phyloP scores from a whole-genome alignment of 2,888 invertebrate species.

The Drosophila prostipennis region DNA sequence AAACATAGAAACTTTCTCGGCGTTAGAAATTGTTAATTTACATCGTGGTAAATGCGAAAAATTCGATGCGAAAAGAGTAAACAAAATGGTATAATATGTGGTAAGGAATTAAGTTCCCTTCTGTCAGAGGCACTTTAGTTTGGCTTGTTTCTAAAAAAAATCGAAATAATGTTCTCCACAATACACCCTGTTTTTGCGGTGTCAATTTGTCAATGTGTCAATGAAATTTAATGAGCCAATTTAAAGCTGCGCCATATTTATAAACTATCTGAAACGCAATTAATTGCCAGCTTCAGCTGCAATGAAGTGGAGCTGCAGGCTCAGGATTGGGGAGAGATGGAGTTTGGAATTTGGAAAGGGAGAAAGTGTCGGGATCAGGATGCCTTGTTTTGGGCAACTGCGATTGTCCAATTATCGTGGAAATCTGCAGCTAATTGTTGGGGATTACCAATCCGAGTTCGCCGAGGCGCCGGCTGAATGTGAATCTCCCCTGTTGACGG shows the following conservation, averaged over 20 bases:
- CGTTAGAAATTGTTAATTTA: no score
- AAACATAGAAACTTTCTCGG: no score
- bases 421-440: constrained; percentile 43
- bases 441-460: constrained; percentile 29
- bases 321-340: background rate
- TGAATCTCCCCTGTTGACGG: background rate
- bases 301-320: constrained; percentile 5
- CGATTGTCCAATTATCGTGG: constrained; percentile 42
- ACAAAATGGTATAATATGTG: no score
- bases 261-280: constrained; percentile 72
- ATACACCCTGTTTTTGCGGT: constrained; percentile 35
- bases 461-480: constrained; percentile 1
- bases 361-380: background rate
- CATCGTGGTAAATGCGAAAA: no score
- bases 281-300: constrained; percentile 55
- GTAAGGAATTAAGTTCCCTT: no score
- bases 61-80: no score
- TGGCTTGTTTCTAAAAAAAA: no score
- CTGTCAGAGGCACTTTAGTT: no score
- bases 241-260: constrained; percentile 72
- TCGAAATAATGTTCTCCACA: no score
- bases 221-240: constrained; percentile 77
- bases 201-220: constrained; percentile 70
- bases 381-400: constrained; percentile 16
- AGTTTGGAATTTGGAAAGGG: background rate